Conservation (phyloP, 2,113 vertebrate genomes). For the Urocitellus parryii region DNA sequence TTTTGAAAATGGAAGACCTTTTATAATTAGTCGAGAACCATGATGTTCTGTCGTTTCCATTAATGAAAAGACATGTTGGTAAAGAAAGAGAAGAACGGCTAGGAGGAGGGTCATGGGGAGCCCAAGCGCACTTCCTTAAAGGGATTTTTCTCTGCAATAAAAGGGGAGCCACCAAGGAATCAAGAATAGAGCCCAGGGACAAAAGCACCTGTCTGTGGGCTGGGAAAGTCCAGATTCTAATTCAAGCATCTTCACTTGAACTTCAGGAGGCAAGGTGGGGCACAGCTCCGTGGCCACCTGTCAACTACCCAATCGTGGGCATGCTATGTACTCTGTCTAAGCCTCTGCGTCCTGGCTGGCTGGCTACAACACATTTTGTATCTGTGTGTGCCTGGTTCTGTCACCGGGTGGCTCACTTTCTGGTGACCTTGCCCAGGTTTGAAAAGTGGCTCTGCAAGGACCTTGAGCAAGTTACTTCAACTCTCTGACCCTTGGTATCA, state of each 20-base stretch:
- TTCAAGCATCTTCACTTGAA: not conserved
- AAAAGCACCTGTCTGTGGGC: fast-evolving
- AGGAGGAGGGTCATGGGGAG: not conserved
- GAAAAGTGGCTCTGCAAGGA: not conserved
- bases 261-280: not conserved
- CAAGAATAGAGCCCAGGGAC: not conserved
- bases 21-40: not conserved
- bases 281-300: not conserved
- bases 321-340: not conserved
- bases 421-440: not conserved
- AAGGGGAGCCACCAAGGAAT: not conserved
- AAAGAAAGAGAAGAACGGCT: not conserved
- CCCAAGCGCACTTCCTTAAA: not conserved
- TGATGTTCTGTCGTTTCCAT: not conserved
- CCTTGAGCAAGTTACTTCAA: not conserved
- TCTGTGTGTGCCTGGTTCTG: not conserved
- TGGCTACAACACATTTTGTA: not conserved
- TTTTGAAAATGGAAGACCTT: not conserved
- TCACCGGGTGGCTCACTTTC: not conserved
- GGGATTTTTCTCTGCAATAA: not conserved
- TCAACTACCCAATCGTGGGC: not conserved
- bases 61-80: not conserved
- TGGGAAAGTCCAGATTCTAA: not conserved
- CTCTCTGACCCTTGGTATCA: not conserved
- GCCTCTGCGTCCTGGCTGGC: not conserved